Base-by-base conservation (phyloP, 2,888 invertebrate species). In the Drosophila suboccidentalis region DNA sequence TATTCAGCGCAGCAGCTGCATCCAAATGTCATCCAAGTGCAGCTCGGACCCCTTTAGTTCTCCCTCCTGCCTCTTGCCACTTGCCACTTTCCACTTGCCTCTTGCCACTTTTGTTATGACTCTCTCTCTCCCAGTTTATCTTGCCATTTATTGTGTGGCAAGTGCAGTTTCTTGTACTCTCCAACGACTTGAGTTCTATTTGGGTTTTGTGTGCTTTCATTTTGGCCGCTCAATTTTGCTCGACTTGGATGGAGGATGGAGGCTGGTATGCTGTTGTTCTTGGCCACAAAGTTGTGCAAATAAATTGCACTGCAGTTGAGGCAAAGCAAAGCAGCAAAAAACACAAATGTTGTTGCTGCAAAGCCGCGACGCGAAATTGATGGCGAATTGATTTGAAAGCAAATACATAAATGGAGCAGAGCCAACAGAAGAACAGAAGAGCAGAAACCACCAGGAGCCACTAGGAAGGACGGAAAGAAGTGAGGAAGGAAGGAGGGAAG, bases 331-430 rank as follows among this genome's bases (percentile, higher is more conserved):
- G 1, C 3, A 26, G 8, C 6, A 29, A 29, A 41, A 43, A 50
- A 67, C 72, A 87, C 72, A 87, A 88, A 83, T 88, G 87, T 86
- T 78, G 83, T 75, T 80, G 75, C 77, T 76, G 80, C 29, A 58
- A 71, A 66, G 70, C 79, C 76, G 61, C 71, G 49, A 66, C 71
- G 85, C 79, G 73, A 88, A 84, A 84, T 89, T 85, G 87, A 89
- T 85, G 87, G 79, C 68, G 87, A 87, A 87, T 89, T 85, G 84
- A 85, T 89, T 84, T 89, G 84, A 87, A 87, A 85, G 87, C 89
- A 89, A 87, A 85, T 87, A 89, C 89, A 88, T 84, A 86, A 87
- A 82, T 82, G 84, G 85, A 80, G 83, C 89, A 80, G 49, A 58
- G 66, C 55, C 65, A 50, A 50, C 32, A 29, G 19, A 34, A 41